A percentile compares a stretch with the other conserved stretches of the same genome.
Conservation (phyloP, 2,888 invertebrate genomes). For the Malachius bipustulatus region DNA sequence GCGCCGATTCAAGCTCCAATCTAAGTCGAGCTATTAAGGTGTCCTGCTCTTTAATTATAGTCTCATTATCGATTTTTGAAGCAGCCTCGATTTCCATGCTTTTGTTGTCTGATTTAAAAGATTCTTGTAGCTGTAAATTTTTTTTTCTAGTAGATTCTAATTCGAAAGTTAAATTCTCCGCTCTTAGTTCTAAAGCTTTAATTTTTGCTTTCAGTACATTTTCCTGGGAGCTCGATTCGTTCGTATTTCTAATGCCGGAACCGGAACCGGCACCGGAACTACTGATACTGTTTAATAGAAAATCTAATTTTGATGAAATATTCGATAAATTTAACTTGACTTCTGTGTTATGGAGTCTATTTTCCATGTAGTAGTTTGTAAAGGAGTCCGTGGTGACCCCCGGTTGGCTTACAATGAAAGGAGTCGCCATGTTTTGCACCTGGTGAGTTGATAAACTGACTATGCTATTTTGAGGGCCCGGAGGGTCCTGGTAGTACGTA, state of each 20-base stretch:
- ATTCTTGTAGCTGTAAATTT: no score
- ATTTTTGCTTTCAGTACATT: constrained; percentile 31
- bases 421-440: constrained; percentile 8
- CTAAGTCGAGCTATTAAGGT: constrained; percentile 5
- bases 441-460: constrained; percentile 10
- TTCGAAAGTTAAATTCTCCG: constrained; percentile 30
- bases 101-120: background rate
- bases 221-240: constrained; percentile 24
- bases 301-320: constrained; percentile 51
- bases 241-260: constrained; percentile 18
- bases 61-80: background rate
- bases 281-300: constrained; percentile 32
- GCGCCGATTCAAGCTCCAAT: background rate
- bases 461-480: background rate
- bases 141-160: constrained; percentile 14
- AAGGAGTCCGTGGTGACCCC: constrained; percentile 32
- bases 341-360: constrained; percentile 52
- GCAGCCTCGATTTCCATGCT: background rate
- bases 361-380: constrained; percentile 46
- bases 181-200: constrained; percentile 31
- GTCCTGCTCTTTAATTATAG: constrained; percentile 4
- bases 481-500: background rate
- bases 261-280: background rate
- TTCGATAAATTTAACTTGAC: constrained; percentile 52
- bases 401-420: constrained; percentile 15